Evolutionary conservation across 2,888 invertebrate genomes (phyloP), one percentile per base, ranked within the genome.

Genomic region (Caradrina clavipalpis): DNA sequence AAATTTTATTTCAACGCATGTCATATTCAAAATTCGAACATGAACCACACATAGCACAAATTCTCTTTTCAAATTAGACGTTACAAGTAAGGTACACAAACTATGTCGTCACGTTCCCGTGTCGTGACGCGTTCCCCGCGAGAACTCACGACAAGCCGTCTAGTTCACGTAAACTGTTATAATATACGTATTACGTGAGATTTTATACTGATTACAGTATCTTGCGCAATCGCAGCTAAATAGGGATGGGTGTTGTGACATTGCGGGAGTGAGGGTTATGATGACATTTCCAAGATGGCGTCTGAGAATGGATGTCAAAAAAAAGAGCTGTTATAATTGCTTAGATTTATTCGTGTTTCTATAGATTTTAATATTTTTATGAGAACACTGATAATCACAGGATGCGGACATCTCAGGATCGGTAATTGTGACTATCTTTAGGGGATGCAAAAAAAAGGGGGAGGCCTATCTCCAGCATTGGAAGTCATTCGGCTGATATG

Each of bases 151-250:
- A 85, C 69, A 45, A 49, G 21, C 59, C 59, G 57, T 54, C 64
- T 67, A 56, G 49, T 68, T 58, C 69, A 68, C 62, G 58, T 58
- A 61, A 74, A 74, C 53, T 68, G 68, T 82, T 56, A 69, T 72
- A 50, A 78, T 74, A 55, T 73, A 78, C 56, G 69, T 81, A 53
- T 59, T 67, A 71, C 76, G 81, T 82, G 80, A 84, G 82, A 79
- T 82, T 56, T 54, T 69, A 62, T 64, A 56, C 58, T 39, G 83
- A 79, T 82, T 69, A 53, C 55, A 39, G 19, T 45, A 65, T 82
- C 68, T 75, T 77, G 78, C 51, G 51, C 65, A 72, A 66, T 59
- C 50, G 58, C 31, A 21, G 50, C 19, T 56, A 22, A 42, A 39
- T 50, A 67, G n/a, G 55, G 59, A 81, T 50, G 65, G 79, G 82